Base-by-base conservation (phyloP, 2,797 vertebrate species). In the Chiroxiphia lanceolata region DNA sequence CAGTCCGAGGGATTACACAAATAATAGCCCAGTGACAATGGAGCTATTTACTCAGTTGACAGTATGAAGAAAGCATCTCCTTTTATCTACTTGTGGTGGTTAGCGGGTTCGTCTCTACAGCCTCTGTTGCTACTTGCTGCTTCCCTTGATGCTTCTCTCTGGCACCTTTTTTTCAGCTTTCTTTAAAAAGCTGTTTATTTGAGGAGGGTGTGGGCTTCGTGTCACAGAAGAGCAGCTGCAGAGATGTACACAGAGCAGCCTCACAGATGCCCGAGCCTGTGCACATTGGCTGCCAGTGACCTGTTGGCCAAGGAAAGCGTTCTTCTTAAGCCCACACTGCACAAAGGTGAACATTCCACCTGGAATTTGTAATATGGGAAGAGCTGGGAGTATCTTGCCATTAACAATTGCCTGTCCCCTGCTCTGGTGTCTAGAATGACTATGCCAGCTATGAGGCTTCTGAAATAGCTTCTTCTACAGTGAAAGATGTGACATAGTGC, bases 11-110 rank as follows among this genome's bases (percentile, higher is more conserved):
- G 90, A 94, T 93, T 94, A 93, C 71, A 93, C 94, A 96, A 97
- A 95, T 96, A 94, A 97, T 83, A 91, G 59, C 57, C 75, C 64
- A 91, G 88, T 82, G 85, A 96, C 92, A 95, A 89, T 92, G 81
- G 84, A 88, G 83, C 65, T 96, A 71, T 95, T 96, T 96, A 90
- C 79, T 89, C 80, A 45, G 88, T 65, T 83, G 89, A 94, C 92
- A 95, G 42, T 54, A 92, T 68, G 93, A 93, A 89, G 90, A 96
- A 95, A 94, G 42, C 80, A 87, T 96, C 85, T 94, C 78, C 77
- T 94, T 96, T 95, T 94, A 95, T 92, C 85, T 94, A 1, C 67
- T 95, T 82, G 38, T 64, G 74, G 57, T 93, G 90, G 94, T 90
- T 95, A 91, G 83, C 0, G 61, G 63, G 59, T 87, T 90, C 1